A percentile compares a stretch with the other conserved stretches of the same genome.
These are phyloP conservation scores for Suricata suricatta DNA, from an alignment of 2,113 vertebrate genomes.

Conservation along the genomic window DNA sequence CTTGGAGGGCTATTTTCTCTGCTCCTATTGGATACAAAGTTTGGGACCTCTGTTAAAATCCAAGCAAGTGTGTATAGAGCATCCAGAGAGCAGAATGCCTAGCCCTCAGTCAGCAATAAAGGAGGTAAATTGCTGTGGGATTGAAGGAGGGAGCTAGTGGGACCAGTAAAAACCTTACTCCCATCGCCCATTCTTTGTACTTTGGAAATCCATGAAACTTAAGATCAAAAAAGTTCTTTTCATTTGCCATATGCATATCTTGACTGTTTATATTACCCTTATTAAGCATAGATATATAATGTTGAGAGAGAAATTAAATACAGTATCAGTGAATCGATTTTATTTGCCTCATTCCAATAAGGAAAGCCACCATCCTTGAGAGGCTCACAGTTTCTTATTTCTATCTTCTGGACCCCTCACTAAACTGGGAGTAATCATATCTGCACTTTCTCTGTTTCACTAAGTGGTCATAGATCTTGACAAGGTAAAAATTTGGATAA, in stretches of 20 bases:
- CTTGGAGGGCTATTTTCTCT: neutral
- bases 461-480: neutral
- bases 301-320: conserved; percentile 21
- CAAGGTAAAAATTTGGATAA: neutral
- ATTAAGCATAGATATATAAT: neutral
- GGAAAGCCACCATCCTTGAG: neutral
- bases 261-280: neutral
- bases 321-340: neutral
- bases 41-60: neutral
- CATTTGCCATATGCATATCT: neutral
- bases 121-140: neutral
- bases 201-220: neutral
- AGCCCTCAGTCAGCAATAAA: neutral
- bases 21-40: neutral
- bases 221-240: neutral
- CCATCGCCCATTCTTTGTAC: neutral
- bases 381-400: neutral
- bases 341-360: neutral
- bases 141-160: neutral
- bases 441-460: neutral
- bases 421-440: neutral
- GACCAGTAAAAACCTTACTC: neutral
- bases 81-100: neutral
- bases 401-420: neutral
- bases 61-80: neutral